Evolutionary conservation across 1,140 invertebrate species (phyloP).

Genomic region (Sitodiplosis mosellana): DNA sequence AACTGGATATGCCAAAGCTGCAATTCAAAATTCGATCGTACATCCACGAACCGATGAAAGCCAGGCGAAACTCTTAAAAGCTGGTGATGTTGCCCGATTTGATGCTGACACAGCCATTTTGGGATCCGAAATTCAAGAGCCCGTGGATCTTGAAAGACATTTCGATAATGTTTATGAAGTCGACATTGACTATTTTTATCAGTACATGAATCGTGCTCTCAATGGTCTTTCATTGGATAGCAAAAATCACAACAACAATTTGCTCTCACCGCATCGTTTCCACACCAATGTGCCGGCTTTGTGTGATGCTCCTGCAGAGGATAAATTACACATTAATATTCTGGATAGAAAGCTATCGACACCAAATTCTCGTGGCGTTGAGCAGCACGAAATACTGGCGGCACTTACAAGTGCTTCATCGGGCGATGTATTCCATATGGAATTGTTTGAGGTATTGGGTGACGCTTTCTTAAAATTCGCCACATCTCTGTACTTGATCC

Average conservation of each 20-base stretch:
- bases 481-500: conserved; percentile 49
- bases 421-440: conserved; percentile 63
- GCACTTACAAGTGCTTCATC: conserved; percentile 53
- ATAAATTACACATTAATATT: background rate
- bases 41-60: too few relatives aligned
- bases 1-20: too few relatives aligned
- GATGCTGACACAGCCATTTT: too few relatives aligned
- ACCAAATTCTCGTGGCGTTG: conserved; percentile 2
- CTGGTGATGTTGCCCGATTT: too few relatives aligned
- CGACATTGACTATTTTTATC: conserved; percentile 46
- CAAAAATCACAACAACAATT: background rate
- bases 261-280: background rate
- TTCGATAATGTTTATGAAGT: conserved; percentile 36
- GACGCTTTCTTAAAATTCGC: conserved; percentile 79
- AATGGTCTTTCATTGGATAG: background rate
- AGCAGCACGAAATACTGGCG: conserved; percentile 28
- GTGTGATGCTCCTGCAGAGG: background rate
- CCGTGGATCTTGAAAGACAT: conserved; percentile 39
- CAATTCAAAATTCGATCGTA: too few relatives aligned
- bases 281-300: background rate
- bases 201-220: conserved; percentile 27
- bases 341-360: background rate
- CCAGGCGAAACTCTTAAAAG: too few relatives aligned
- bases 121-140: conserved; percentile 29
- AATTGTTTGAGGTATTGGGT: conserved; percentile 69